Conservation (phyloP, 23 tunicate species). For the Ascidia mentula region DNA sequence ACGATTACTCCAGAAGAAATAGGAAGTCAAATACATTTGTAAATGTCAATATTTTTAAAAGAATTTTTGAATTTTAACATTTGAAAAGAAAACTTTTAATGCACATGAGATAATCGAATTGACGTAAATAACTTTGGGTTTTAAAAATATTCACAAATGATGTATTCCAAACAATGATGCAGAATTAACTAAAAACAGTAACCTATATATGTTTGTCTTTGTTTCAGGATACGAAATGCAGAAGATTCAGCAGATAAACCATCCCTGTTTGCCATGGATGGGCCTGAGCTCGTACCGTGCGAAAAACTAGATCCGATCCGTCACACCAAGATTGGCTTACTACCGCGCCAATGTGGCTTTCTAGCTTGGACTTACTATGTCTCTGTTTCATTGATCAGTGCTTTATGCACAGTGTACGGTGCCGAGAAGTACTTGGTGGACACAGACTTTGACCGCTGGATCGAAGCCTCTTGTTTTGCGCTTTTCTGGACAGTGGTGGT, state of each 20-base stretch:
- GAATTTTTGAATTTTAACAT: too few species aligned
- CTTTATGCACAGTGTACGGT: conserved; percentile 22
- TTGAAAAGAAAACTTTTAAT: too few species aligned
- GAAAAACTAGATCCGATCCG: conserved; percentile 79
- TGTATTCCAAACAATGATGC: too few species aligned
- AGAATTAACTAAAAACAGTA: too few species aligned
- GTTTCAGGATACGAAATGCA: background rate
- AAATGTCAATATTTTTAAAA: too few species aligned
- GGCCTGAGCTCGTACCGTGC: conserved; percentile 78
- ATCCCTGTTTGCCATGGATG: conserved; percentile 48
- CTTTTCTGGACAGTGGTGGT: conserved; percentile 43
- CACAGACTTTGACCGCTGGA: conserved; percentile 42
- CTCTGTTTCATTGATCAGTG: background rate
- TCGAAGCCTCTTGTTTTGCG: conserved; percentile 50
- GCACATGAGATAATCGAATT: too few species aligned
- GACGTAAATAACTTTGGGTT: too few species aligned
- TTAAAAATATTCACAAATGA: too few species aligned
- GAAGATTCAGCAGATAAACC: conserved; percentile 7
- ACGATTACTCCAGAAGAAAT: too few species aligned
- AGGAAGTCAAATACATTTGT: too few species aligned
- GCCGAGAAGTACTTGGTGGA: conserved; percentile 8
- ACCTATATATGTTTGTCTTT: too few species aligned
- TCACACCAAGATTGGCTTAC: conserved; percentile 10
- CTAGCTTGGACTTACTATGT: conserved; percentile 64
- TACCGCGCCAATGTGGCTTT: conserved; percentile 54